Percentiles rank a stretch among this genome's conserved stretches.
phyloP scores from a whole-genome alignment of 30 jellyfish, hydroid and myxozoan species.

The Aurelia coerulea region DNA sequence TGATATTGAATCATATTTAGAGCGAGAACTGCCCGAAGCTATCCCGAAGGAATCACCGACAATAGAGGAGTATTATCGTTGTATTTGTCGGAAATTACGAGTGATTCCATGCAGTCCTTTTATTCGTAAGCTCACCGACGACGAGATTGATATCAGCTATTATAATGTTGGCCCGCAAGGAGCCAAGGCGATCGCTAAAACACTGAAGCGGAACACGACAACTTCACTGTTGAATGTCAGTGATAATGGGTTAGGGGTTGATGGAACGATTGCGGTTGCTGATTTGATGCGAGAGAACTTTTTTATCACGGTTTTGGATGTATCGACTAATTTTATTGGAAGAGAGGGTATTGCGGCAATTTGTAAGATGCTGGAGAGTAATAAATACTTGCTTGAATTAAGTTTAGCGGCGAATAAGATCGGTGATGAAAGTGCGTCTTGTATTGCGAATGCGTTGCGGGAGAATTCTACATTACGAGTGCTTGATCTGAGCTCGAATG shows the following conservation, averaged over 20 bases:
- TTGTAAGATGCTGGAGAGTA: conserved; percentile 10
- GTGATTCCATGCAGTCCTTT: conserved; percentile 60
- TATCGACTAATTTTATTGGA: conserved; percentile 56
- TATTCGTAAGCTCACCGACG: conserved; percentile 38
- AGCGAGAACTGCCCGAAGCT: conserved; percentile 23
- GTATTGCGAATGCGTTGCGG: conserved; percentile 36
- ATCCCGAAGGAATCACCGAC: neutral
- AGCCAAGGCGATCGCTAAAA: conserved; percentile 54
- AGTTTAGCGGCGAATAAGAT: conserved; percentile 48
- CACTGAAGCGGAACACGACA: conserved; percentile 30
- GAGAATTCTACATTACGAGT: conserved; percentile 33
- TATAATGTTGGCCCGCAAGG: conserved; percentile 75
- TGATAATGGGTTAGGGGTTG: conserved; percentile 64
- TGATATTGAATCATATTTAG: conserved; percentile 59
- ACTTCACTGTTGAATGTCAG: conserved; percentile 50
- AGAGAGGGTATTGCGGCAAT: conserved; percentile 41
- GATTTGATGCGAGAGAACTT: conserved; percentile 44
- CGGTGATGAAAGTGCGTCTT: neutral
- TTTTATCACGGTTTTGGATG: conserved; percentile 48
- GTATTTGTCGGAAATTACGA: conserved; percentile 26
- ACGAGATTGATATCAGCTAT: conserved; percentile 60
- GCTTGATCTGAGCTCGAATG: conserved; percentile 44
- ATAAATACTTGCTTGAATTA: conserved; percentile 45
- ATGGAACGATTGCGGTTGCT: conserved; percentile 69
- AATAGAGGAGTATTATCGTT: conserved; percentile 21